Evolutionary conservation across 2,113 vertebrate genomes (phyloP).

Genomic region (Corapipo altera): DNA sequence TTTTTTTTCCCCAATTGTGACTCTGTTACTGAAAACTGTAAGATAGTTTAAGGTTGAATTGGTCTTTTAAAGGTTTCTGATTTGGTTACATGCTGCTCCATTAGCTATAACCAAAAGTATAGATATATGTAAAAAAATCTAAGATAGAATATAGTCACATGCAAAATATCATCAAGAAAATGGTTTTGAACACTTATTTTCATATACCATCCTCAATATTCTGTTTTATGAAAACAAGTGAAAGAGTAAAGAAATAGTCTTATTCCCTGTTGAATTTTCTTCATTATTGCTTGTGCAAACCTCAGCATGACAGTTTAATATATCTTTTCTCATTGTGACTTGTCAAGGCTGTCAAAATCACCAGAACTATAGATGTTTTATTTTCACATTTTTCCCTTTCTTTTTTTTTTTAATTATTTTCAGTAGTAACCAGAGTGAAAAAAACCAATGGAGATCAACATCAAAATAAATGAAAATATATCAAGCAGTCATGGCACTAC

Average conservation of each 20-base stretch:
- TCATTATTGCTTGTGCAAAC: not conserved
- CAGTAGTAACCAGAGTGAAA: not conserved
- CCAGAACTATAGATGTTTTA: not conserved
- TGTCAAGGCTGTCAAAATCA: conserved; percentile 3
- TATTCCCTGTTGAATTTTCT: not conserved
- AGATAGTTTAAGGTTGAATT: not conserved
- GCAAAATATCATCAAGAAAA: not conserved
- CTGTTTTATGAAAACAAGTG: not conserved
- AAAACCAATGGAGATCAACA: not conserved
- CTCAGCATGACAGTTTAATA: not conserved
- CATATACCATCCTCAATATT: not conserved
- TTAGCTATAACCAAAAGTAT: not conserved
- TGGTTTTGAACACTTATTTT: not conserved
- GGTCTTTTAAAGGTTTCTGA: not conserved
- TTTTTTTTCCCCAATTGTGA: not conserved
- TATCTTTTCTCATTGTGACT: not conserved
- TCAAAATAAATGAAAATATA: not conserved
- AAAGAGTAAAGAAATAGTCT: not conserved
- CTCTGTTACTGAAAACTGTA: not conserved
- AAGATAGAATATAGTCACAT: not conserved
- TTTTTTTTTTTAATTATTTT: not conserved
- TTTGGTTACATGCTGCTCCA: not conserved
- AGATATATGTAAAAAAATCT: not conserved
- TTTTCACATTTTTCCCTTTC: not conserved
- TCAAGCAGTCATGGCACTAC: not conserved